Conservation (phyloP, 2,113 vertebrate species). For the Oreocharis arfaki region DNA sequence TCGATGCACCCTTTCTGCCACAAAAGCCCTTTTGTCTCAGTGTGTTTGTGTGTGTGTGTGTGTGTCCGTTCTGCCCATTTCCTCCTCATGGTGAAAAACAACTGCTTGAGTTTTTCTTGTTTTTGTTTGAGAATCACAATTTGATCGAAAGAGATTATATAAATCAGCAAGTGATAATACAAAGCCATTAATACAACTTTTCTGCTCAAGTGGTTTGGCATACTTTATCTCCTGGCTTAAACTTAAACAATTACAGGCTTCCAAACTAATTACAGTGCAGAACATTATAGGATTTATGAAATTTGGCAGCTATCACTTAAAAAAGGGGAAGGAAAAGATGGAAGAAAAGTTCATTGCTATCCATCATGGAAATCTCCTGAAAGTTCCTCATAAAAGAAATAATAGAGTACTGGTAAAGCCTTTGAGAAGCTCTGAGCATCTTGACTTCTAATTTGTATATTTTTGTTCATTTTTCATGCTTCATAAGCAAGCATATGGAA, state of each 20-base stretch:
- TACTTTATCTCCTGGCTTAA: slow-evolving; percentile 67
- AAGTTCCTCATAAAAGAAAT: slow-evolving; percentile 47
- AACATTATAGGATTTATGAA: slow-evolving; percentile 65
- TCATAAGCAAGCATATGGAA: not conserved
- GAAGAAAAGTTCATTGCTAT: slow-evolving; percentile 64
- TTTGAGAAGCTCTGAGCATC: not conserved
- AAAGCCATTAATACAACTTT: slow-evolving; percentile 70
- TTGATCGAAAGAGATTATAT: slow-evolving; percentile 72
- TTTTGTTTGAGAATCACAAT: slow-evolving; percentile 55
- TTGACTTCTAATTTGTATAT: slow-evolving; percentile 1
- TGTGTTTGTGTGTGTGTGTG: not conserved
- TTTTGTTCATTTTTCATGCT: slow-evolving; percentile 35
- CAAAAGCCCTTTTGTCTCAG: slow-evolving; percentile 44
- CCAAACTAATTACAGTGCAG: slow-evolving; percentile 70
- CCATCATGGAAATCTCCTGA: slow-evolving; percentile 52
- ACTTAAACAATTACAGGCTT: slow-evolving; percentile 72
- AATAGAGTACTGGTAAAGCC: not conserved
- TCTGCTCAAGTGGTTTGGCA: slow-evolving; percentile 72
- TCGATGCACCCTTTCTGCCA: not conserved
- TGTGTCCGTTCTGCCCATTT: slow-evolving; percentile 24
- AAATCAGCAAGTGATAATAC: slow-evolving; percentile 68
- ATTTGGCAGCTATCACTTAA: slow-evolving; percentile 71
- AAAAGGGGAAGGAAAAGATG: not conserved
- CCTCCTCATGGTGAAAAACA: slow-evolving; percentile 32
- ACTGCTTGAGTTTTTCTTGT: not conserved